These are phyloP conservation scores for Fistularia commersonii DNA, from an alignment of 2,797 vertebrate species.

Conservation along the genomic window DNA sequence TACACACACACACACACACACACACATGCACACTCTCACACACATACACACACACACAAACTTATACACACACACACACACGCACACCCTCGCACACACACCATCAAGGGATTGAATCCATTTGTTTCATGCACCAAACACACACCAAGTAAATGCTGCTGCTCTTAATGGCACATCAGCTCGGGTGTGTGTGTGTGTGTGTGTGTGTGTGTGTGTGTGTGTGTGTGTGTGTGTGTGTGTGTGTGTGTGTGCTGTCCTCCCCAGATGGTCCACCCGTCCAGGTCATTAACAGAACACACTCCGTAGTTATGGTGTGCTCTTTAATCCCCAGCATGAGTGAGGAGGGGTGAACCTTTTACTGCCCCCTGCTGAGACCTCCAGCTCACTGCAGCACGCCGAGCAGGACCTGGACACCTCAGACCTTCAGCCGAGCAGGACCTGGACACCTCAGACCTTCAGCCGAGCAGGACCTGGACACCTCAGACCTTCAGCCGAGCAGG, in stretches of 20 bases:
- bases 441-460: too few species aligned
- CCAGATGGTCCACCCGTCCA: slow-evolving; percentile 64
- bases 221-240: slow-evolving; percentile 24
- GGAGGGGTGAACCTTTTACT: slow-evolving; percentile 29
- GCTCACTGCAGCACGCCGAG: too few species aligned
- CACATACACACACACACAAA: too few species aligned
- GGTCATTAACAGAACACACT: slow-evolving; percentile 64
- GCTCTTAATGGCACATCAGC: slow-evolving; percentile 54
- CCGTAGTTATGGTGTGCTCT: slow-evolving; percentile 56
- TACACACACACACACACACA: too few species aligned
- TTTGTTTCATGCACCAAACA: slow-evolving; percentile 53
- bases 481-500: too few species aligned
- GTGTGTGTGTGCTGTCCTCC: slow-evolving; percentile 52
- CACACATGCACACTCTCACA: too few species aligned
- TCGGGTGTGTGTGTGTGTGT: slow-evolving; percentile 35
- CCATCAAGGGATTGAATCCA: slow-evolving; percentile 59
- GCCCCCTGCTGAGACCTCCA: slow-evolving; percentile 25
- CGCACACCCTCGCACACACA: too few species aligned
- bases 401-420: too few species aligned
- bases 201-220: not conserved
- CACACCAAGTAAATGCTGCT: slow-evolving; percentile 41
- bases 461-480: too few species aligned
- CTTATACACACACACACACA: too few species aligned
- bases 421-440: too few species aligned
- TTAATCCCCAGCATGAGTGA: slow-evolving; percentile 48